Base-by-base conservation (phyloP, 2,113 vertebrate species). In the Thunnus maccoyii region DNA sequence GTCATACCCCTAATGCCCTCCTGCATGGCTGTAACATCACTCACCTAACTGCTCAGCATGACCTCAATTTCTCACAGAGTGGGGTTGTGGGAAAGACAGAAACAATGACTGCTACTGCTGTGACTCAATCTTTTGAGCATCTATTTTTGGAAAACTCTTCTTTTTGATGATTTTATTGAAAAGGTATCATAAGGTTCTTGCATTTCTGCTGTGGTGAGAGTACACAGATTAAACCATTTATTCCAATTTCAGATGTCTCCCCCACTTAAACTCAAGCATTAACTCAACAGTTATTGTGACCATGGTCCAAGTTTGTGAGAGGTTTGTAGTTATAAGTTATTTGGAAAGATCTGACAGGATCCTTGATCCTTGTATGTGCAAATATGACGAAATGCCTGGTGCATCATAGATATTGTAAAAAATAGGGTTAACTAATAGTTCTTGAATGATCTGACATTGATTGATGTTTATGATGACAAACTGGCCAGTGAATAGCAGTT, bases 1-100 rank as follows among this genome's bases (percentile, higher is more conserved):
- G 68, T 74, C 65, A 27, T 36, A 27, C 16, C 52, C 65, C 50
- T 12, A 3, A 5, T 17, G 81, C 54, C 48, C 54, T 56, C 52
- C 72, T 25, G 15, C 30, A 3, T n/a, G 2, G 9, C 64, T 81
- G 41, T 47, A 57, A 25, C 51, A 73, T 76, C 66, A 20, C 48
- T 76, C 67, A 60, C 56, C 56, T 71, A 61, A 61, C 66, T 4
- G 4, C 55, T 60, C 69, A 51, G 65, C 65, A 6, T 56, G 72
- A 76, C 64, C 85, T 78, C 70, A 78, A 64, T 81, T 78, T 78
- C 41, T 68, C 32, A n/a, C 47, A 56, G 32, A 20, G 36, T 11
- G 57, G 10, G 25, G 5, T 14, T 58, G 32, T 44, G 55, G 18
- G 61, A 56, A 65, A 46, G 46, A 47, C 32, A 30, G 9, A 32